Base-by-base conservation (phyloP, 2,113 vertebrate genomes). In the Chaetops frenatus region DNA sequence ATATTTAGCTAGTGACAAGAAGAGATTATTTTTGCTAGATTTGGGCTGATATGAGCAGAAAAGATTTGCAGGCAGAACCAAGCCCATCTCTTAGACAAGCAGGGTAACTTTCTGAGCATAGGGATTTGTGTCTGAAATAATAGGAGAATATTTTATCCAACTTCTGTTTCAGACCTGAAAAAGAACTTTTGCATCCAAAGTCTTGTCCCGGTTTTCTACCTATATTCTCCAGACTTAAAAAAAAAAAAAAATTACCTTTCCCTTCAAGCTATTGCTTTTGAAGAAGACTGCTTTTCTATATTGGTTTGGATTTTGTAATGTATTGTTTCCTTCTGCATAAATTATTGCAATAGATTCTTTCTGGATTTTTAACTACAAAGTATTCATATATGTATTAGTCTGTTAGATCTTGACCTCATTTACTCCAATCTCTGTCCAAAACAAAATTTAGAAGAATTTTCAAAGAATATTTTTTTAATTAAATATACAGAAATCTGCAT, bases 11-110 rank as follows among this genome's bases (percentile, higher is more conserved):
- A 90, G 54, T 42, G 56, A 25, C 38, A 93, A 85, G 35, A 44
- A 73, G 42, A 73, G 70, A 90, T 91, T 95, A 95, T 86, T 92
- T 92, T 96, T 86, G 33, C 15, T 74, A 86, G 81, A 66, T 61
- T 65, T 65, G 7, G 18, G 22, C 10, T 73, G 16, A 40, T 69
- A 67, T 3, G 3, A 73, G 12, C 5, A 51, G 44, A 24, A 79
- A 31, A 69, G 5, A 7, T 28, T 28, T 11, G 2, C 28, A 38
- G 18, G n/a, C 16, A 91, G 29, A 73, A 11, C 16, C n/a, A 78
- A 48, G 11, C 27, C 25, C 10, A 56, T 44, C 24, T 81, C 10
- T 70, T 66, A 66, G 33, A 62, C 2, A 70, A 81, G 67, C 8
- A 61, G 18, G 18, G 13, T 7, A 65, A 29, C 4, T 45, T 81